Evolutionary conservation across 2,888 invertebrate species (phyloP).

Genomic region (Campoletis raptor): DNA sequence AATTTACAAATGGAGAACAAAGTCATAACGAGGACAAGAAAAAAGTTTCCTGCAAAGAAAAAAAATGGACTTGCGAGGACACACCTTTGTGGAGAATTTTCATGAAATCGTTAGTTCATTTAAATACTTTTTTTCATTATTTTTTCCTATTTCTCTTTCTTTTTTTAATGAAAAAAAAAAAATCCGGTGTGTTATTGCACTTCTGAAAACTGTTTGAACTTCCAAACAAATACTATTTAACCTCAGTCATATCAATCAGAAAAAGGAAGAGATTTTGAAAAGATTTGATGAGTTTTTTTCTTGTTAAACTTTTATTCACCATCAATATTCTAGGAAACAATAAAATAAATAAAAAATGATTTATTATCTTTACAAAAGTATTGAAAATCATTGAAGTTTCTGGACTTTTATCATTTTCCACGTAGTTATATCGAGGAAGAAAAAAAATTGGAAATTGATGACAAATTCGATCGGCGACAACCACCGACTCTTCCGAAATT

Average conservation of each 20-base stretch:
- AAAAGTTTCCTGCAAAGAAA: slow-evolving; percentile 42
- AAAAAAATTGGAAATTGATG: slow-evolving; percentile 67
- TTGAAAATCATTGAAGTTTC: not conserved
- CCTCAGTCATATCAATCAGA: too few relatives aligned
- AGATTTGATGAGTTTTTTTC: too few relatives aligned
- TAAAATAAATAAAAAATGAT: not conserved
- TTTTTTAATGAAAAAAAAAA: not conserved
- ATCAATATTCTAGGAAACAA: not conserved
- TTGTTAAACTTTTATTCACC: too few relatives aligned
- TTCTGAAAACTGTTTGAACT: not conserved
- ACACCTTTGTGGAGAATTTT: slow-evolving; percentile 75
- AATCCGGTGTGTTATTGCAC: too few relatives aligned
- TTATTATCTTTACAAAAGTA: not conserved
- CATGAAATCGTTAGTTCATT: slow-evolving; percentile 74
- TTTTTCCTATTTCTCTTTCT: not conserved
- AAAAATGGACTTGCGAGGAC: slow-evolving; percentile 69
- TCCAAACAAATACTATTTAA: too few relatives aligned
- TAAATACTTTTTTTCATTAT: not conserved
- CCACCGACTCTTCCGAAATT: slow-evolving; percentile 69
- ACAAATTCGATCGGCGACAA: slow-evolving; percentile 73
- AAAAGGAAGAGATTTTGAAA: too few relatives aligned
- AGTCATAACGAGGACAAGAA: slow-evolving; percentile 23
- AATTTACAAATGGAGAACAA: slow-evolving; percentile 2
- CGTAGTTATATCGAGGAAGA: slow-evolving; percentile 74
- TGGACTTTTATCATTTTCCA: not conserved